These are phyloP conservation scores for Trachelus iudaicus DNA, from an alignment of 2,888 invertebrate species.

Conservation along the genomic window DNA sequence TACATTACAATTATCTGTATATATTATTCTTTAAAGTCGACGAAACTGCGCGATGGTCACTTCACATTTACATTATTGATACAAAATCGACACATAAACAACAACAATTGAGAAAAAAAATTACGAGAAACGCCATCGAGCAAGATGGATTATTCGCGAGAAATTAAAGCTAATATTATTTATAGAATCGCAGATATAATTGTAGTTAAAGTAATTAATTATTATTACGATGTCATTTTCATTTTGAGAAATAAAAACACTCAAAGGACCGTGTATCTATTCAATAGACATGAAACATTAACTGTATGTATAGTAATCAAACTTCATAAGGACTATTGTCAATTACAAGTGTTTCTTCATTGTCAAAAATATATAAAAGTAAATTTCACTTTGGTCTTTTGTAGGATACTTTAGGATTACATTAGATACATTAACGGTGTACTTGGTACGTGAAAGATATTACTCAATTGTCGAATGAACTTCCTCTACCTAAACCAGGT, in stretches of 20 bases:
- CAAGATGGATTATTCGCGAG: neutral
- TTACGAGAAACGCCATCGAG: conserved; percentile 7
- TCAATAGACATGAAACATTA: neutral
- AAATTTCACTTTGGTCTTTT: neutral
- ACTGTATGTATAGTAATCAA: neutral
- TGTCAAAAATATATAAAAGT: conserved; percentile 2
- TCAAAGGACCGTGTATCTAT: neutral
- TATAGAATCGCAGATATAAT: conserved; percentile 7
- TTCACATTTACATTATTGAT: neutral
- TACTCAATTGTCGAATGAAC: neutral
- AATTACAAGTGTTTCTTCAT: neutral
- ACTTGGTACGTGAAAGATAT: neutral
- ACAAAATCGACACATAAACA: conserved; percentile 31
- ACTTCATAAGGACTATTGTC: conserved; percentile 10
- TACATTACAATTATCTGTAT: neutral
- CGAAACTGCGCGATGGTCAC: neutral
- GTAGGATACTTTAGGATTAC: neutral
- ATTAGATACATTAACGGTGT: neutral
- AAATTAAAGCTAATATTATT: conserved; percentile 9
- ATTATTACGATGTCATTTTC: conserved; percentile 23
- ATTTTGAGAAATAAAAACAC: conserved; percentile 29
- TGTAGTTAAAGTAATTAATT: conserved; percentile 14
- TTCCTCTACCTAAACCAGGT: conserved; percentile 28
- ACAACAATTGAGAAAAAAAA: neutral
- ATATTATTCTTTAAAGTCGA: neutral